Evolutionary conservation across 2,113 vertebrate genomes (phyloP).

Genomic region (Varanus komodoensis): DNA sequence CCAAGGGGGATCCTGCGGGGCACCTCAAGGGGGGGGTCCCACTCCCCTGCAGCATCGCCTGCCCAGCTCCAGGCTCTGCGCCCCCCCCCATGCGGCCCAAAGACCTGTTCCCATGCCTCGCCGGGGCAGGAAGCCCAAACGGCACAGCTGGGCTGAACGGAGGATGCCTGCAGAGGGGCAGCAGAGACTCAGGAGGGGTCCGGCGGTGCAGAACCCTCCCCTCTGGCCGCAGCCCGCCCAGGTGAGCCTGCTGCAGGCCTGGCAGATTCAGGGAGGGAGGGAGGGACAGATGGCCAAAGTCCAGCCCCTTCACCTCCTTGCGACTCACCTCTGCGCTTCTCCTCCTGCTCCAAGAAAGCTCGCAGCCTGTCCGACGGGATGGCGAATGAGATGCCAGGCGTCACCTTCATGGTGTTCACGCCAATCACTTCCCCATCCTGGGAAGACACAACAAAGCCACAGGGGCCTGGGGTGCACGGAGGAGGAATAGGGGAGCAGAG

Average conservation of each 20-base stretch:
- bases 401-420: constrained; percentile 98
- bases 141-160: too few relatives aligned
- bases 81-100: fast-evolving
- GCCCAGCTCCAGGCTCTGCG: not conserved
- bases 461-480: not conserved
- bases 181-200: too few relatives aligned
- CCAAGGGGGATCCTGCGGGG: fast-evolving
- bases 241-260: not conserved
- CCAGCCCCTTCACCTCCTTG: not conserved
- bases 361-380: constrained; percentile 91
- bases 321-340: constrained; percentile 83
- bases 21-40: not conserved
- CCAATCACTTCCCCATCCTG: constrained; percentile 98
- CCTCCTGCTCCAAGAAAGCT: constrained; percentile 83
- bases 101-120: too few relatives aligned
- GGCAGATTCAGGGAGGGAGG: too few relatives aligned
- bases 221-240: not conserved
- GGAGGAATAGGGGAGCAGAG: not conserved
- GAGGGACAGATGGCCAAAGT: not conserved
- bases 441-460: constrained; percentile 23
- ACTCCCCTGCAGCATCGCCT: not conserved
- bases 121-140: not conserved
- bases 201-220: not conserved
- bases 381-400: constrained; percentile 95
- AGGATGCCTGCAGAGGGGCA: too few relatives aligned